These are phyloP conservation scores for Hapalemur alaotrensis DNA, from an alignment of 2,797 vertebrate species.

Conservation along the genomic window DNA sequence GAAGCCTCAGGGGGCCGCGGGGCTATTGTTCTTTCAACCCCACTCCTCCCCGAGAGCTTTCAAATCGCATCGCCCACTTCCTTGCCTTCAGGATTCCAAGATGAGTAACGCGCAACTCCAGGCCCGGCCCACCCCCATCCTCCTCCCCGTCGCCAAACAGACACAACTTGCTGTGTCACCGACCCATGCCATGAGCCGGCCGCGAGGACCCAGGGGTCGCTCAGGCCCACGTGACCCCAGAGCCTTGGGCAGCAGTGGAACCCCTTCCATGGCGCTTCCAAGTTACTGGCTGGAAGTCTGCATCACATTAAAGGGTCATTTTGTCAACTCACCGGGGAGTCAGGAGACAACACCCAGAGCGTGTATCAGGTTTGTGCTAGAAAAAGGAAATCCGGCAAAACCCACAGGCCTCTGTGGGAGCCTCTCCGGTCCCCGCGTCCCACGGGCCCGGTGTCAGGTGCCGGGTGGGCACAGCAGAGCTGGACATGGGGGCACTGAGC, in stretches of 20 bases:
- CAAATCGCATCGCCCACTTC: neutral
- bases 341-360: neutral
- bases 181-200: neutral
- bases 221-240: neutral
- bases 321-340: neutral
- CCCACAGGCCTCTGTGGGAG: neutral
- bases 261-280: neutral
- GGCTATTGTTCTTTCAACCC: constrained; percentile 23
- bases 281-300: neutral
- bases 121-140: neutral
- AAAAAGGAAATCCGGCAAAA: neutral
- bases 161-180: neutral
- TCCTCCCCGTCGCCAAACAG: neutral
- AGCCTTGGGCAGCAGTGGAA: neutral
- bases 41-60: constrained; percentile 17
- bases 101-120: neutral
- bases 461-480: neutral
- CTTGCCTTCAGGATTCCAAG: neutral
- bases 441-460: neutral
- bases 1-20: neutral
- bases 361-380: neutral
- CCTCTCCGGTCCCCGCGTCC: neutral
- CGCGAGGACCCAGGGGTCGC: neutral
- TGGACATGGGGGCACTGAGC: neutral
- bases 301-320: neutral